These are phyloP conservation scores for Aradophagus sp. DNA, from an alignment of 1,140 invertebrate species.

Conservation along the genomic window DNA sequence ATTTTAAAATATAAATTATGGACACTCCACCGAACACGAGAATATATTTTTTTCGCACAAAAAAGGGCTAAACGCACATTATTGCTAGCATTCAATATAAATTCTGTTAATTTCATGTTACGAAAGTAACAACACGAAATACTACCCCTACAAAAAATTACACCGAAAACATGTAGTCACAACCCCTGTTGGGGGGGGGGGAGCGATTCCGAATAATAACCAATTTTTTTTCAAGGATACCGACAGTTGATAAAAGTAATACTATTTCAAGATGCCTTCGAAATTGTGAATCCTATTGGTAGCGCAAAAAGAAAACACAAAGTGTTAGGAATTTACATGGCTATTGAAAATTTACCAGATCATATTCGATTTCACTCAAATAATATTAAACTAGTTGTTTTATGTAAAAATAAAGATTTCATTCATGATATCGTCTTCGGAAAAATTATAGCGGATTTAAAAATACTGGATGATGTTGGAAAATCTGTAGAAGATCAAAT, in stretches of 20 bases:
- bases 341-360: neutral
- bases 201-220: too few relatives aligned
- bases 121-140: too few relatives aligned
- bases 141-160: too few relatives aligned
- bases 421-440: conserved; percentile 53
- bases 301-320: conserved; percentile 57
- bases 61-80: too few relatives aligned
- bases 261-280: conserved; percentile 65
- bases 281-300: conserved; percentile 65
- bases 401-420: conserved; percentile 62
- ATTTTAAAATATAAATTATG: too few relatives aligned
- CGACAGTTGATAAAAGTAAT: conserved; percentile 10
- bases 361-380: conserved; percentile 18
- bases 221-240: conserved; percentile 58
- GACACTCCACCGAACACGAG: too few relatives aligned
- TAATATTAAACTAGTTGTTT: conserved; percentile 60
- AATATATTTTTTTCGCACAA: too few relatives aligned
- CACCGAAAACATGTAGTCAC: too few relatives aligned
- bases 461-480: conserved; percentile 55
- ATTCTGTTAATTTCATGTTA: too few relatives aligned
- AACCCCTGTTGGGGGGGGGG: too few relatives aligned
- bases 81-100: too few relatives aligned
- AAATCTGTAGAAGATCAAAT: conserved; percentile 27
- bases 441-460: conserved; percentile 61
- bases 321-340: neutral